Conservation (phyloP, 2,797 vertebrate genomes). For the Tenualosa thibaudeaui region DNA sequence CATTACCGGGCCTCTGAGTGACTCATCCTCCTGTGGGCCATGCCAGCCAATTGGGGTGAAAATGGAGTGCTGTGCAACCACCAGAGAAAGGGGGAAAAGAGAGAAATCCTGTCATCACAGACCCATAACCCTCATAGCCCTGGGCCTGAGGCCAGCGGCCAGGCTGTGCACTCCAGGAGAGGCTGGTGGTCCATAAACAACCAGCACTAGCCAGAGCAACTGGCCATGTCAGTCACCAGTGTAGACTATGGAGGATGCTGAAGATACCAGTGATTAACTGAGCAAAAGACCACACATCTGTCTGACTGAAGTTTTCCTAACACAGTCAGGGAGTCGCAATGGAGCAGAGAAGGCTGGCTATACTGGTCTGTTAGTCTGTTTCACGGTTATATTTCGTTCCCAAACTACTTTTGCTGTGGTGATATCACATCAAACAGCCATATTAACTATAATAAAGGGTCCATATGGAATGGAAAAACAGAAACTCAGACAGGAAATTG, state of each 20-base stretch:
- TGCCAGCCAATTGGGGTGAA: conserved; percentile 31
- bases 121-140: neutral
- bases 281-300: too few relatives aligned
- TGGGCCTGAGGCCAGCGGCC: neutral
- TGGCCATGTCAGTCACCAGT: neutral
- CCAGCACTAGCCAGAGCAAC: neutral
- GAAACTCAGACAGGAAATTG: neutral
- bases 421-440: too few relatives aligned
- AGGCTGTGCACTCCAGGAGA: neutral
- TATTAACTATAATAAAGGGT: too few relatives aligned
- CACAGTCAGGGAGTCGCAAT: too few relatives aligned
- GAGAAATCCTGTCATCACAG: conserved; percentile 1
- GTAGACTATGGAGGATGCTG: neutral
- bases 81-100: neutral
- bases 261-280: neutral
- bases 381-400: too few relatives aligned
- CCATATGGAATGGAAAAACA: too few relatives aligned
- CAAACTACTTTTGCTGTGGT: too few relatives aligned
- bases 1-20: conserved; percentile 68
- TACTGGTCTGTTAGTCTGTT: too few relatives aligned
- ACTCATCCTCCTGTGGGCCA: conserved; percentile 54
- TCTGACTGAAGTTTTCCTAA: too few relatives aligned
- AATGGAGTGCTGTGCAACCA: conserved; percentile 28
- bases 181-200: neutral
- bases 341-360: too few relatives aligned